phyloP scores from a whole-genome alignment of 1,140 invertebrate genomes.

The Tachypleus tridentatus region DNA sequence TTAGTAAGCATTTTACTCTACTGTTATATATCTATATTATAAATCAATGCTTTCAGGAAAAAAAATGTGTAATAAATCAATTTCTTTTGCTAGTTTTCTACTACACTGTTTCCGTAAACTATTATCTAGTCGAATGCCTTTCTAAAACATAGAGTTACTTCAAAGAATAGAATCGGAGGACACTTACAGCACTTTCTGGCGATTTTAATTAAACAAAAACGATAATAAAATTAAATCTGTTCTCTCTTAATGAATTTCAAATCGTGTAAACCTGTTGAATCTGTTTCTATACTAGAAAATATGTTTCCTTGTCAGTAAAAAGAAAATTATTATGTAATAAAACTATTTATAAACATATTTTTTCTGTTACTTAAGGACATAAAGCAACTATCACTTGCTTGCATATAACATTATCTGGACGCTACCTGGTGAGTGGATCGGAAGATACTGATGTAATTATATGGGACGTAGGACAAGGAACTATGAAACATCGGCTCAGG shows the following conservation, averaged over 20 bases:
- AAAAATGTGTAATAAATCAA: slow-evolving; percentile 1
- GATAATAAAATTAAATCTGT: no score
- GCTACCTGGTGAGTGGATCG: slow-evolving; percentile 64
- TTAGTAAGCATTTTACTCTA: slow-evolving; percentile 10
- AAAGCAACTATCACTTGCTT: slow-evolving; percentile 60
- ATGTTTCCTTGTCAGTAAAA: background rate
- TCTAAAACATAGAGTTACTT: no score
- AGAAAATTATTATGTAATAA: background rate
- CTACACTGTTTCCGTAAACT: no score
- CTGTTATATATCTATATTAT: background rate
- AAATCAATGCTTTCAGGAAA: background rate
- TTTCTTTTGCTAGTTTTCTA: no score
- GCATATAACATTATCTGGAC: slow-evolving; percentile 57
- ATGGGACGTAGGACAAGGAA: slow-evolving; percentile 58
- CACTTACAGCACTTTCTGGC: no score
- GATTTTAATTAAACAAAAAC: no score
- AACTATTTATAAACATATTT: background rate
- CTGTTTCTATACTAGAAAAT: no score
- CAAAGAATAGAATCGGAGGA: no score
- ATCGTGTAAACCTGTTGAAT: no score
- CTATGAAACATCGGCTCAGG: slow-evolving; percentile 52
- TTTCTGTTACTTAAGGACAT: slow-evolving; percentile 45
- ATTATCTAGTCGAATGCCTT: no score
- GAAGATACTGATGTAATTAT: slow-evolving; percentile 71
- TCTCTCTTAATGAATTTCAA: no score